A percentile compares a stretch with the other conserved stretches of the same genome.
Evolutionary conservation across 2,888 invertebrate genomes (phyloP).

Genomic region (Aricia artaxerxes): DNA sequence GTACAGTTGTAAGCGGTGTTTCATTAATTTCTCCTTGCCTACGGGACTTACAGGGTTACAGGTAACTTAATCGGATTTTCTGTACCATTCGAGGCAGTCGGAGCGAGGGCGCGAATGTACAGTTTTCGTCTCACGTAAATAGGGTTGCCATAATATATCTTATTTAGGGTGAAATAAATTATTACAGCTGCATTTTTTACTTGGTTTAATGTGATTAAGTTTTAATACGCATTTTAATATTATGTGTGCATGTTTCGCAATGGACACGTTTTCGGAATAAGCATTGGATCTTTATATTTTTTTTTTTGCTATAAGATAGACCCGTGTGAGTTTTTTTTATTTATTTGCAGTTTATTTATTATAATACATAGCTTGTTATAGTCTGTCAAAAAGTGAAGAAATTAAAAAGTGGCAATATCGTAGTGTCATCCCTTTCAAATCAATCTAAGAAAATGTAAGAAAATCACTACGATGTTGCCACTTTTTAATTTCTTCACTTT

Average conservation of each 20-base stretch:
- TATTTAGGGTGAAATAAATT: background rate
- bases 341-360: too few relatives aligned
- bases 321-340: background rate
- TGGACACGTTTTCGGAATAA: background rate
- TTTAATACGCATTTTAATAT: background rate
- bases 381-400: too few relatives aligned
- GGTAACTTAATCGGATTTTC: conserved; percentile 52
- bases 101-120: conserved; percentile 40
- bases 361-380: too few relatives aligned
- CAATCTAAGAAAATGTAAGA: too few relatives aligned
- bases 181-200: background rate
- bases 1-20: conserved; percentile 49
- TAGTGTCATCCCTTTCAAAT: too few relatives aligned
- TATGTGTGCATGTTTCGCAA: background rate
- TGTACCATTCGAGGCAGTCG: conserved; percentile 45
- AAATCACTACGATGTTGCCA: too few relatives aligned
- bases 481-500: too few relatives aligned
- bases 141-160: conserved; percentile 14
- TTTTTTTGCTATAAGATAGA: too few relatives aligned
- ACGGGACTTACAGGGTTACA: conserved; percentile 49
- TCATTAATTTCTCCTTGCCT: conserved; percentile 52
- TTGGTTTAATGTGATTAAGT: conserved; percentile 1
- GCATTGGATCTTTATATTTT: too few relatives aligned
- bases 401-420: too few relatives aligned
- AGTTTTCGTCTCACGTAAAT: conserved; percentile 33